Percentiles rank a stretch among this genome's conserved stretches.
Conservation (phyloP, 2,113 vertebrate genomes). For the Grammatotria lemairii region DNA sequence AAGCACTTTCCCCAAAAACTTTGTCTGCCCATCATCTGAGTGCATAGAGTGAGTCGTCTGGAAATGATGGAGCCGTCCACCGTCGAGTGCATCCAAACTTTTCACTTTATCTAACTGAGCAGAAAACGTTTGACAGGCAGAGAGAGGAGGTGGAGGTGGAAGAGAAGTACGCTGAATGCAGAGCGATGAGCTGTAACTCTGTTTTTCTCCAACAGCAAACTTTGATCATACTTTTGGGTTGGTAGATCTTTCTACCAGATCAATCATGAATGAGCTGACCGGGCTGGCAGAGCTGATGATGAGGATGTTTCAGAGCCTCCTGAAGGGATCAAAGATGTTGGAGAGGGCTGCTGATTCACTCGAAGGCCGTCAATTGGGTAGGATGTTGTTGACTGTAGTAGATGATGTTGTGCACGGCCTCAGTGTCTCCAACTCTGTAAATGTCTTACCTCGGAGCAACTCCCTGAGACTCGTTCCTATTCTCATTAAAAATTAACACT, state of each 20-base stretch:
- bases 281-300: neutral
- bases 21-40: neutral
- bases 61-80: neutral
- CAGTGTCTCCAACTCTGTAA: neutral
- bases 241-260: neutral
- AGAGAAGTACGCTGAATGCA: neutral
- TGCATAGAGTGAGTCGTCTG: neutral
- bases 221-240: neutral
- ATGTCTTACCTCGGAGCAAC: neutral
- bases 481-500: neutral
- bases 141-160: neutral
- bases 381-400: neutral
- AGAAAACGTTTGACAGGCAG: neutral
- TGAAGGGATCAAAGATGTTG: neutral
- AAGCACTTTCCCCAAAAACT: neutral
- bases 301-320: neutral
- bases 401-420: neutral
- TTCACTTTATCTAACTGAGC: neutral
- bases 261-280: neutral
- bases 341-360: neutral
- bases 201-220: neutral
- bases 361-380: neutral
- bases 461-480: neutral
- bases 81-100: neutral
- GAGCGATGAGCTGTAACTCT: neutral